Evolutionary conservation across 2,888 invertebrate genomes (phyloP).

Genomic region (Caenorhabditis sp.): DNA sequence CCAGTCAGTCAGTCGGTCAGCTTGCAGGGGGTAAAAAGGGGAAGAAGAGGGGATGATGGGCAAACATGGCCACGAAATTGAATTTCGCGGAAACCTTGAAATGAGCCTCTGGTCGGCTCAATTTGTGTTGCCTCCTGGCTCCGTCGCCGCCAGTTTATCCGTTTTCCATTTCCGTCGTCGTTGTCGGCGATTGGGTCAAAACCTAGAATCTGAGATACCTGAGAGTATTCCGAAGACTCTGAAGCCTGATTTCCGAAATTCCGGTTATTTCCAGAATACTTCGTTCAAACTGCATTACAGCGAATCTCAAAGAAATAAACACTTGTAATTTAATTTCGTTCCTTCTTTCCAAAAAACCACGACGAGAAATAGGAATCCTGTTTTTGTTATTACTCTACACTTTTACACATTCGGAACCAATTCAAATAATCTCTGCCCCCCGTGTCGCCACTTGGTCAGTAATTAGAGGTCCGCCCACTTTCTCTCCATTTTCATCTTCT

Average conservation of each 20-base stretch:
- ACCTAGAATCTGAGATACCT: slow-evolving; percentile 7
- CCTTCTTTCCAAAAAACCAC: slow-evolving; percentile 20
- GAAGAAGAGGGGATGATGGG: slow-evolving; percentile 46
- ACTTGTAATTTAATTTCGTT: slow-evolving; percentile 27
- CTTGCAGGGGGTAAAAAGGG: slow-evolving; percentile 27
- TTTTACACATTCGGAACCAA: slow-evolving; percentile 47
- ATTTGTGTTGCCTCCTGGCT: slow-evolving; percentile 50
- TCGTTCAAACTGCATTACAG: neutral
- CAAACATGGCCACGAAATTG: slow-evolving; percentile 60
- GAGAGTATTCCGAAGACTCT: neutral
- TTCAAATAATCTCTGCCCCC: slow-evolving; percentile 52
- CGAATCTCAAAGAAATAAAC: slow-evolving; percentile 38
- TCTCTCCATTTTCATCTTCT: slow-evolving; percentile 1
- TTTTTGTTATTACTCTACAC: slow-evolving; percentile 47
- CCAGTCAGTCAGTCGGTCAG: slow-evolving; percentile 30
- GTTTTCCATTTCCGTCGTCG: slow-evolving; percentile 11
- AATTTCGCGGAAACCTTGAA: slow-evolving; percentile 66
- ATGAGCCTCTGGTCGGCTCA: slow-evolving; percentile 56
- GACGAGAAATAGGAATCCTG: slow-evolving; percentile 28
- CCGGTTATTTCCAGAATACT: neutral
- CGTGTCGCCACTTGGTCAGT: neutral
- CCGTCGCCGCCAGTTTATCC: slow-evolving; percentile 27
- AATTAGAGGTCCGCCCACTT: slow-evolving; percentile 20
- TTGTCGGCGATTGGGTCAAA: slow-evolving; percentile 15
- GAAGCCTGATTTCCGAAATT: no score